Conservation (phyloP, 1,140 invertebrate genomes). For the Phenacoccus solenopsis region DNA sequence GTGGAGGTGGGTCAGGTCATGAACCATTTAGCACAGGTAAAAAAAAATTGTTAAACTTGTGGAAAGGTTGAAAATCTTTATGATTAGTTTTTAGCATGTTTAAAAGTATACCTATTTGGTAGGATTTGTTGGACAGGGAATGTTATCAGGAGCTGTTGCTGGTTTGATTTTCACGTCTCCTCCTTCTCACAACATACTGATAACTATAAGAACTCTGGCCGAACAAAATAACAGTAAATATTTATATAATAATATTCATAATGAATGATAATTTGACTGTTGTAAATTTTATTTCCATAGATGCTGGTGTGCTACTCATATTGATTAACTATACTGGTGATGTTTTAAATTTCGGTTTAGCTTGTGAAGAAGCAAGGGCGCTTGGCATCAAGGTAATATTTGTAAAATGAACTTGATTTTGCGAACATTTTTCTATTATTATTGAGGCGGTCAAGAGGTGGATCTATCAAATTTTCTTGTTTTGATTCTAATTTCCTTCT, state of each 20-base stretch:
- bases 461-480: too few relatives aligned
- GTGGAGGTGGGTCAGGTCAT: slow-evolving; percentile 74
- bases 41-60: background rate
- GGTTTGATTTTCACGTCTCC: slow-evolving; percentile 71
- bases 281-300: background rate
- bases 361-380: slow-evolving; percentile 52
- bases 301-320: slow-evolving; percentile 54
- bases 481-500: too few relatives aligned
- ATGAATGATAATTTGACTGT: background rate
- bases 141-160: slow-evolving; percentile 58
- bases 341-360: slow-evolving; percentile 71
- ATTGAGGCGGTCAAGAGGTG: too few relatives aligned
- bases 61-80: background rate
- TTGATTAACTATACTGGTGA: slow-evolving; percentile 82
- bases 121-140: slow-evolving; percentile 66
- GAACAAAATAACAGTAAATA: background rate
- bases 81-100: background rate
- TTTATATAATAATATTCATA: background rate
- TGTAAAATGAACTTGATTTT: background rate
- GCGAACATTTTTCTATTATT: too few relatives aligned
- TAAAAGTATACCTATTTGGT: slow-evolving; percentile 22
- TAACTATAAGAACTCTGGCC: slow-evolving; percentile 34
- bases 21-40: slow-evolving; percentile 53
- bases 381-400: slow-evolving; percentile 29
- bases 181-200: slow-evolving; percentile 49